Percentiles rank a stretch among this genome's conserved stretches.
Conservation (phyloP, 2,888 invertebrate genomes). For the Polydrusus tereticollis region DNA sequence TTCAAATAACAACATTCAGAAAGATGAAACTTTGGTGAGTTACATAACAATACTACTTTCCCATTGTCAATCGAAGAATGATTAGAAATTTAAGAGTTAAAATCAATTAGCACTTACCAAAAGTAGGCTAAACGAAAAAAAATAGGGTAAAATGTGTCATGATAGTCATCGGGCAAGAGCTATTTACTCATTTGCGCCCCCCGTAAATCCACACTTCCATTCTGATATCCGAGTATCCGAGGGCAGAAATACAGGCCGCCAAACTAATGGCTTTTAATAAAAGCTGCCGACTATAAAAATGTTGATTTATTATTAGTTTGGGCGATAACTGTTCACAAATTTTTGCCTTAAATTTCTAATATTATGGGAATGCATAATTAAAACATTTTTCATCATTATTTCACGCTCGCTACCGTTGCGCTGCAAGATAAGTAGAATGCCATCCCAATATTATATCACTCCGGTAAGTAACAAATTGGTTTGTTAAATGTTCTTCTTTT, state of each 20-base stretch:
- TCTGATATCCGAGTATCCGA: conserved; percentile 45
- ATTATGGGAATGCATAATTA: conserved; percentile 65
- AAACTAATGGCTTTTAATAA: conserved; percentile 69
- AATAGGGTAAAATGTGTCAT: conserved; percentile 33
- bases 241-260: conserved; percentile 44
- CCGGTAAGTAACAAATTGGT: conserved; percentile 39
- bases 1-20: no score
- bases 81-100: neutral
- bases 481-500: conserved; percentile 21
- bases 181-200: conserved; percentile 47
- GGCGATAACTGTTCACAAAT: conserved; percentile 66
- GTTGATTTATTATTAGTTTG: conserved; percentile 68
- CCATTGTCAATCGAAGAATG: neutral
- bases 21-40: no score
- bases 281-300: conserved; percentile 68
- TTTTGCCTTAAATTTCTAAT: conserved; percentile 63
- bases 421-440: conserved; percentile 45
- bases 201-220: conserved; percentile 45
- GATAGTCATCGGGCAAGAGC: conserved; percentile 35
- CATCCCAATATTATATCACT: conserved; percentile 43
- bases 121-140: conserved; percentile 31
- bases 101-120: conserved; percentile 17
- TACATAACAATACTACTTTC: neutral
- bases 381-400: conserved; percentile 65
- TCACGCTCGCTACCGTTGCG: conserved; percentile 46